Base-by-base conservation (phyloP, 2,797 vertebrate genomes). In the Podarcis lilfordi region DNA sequence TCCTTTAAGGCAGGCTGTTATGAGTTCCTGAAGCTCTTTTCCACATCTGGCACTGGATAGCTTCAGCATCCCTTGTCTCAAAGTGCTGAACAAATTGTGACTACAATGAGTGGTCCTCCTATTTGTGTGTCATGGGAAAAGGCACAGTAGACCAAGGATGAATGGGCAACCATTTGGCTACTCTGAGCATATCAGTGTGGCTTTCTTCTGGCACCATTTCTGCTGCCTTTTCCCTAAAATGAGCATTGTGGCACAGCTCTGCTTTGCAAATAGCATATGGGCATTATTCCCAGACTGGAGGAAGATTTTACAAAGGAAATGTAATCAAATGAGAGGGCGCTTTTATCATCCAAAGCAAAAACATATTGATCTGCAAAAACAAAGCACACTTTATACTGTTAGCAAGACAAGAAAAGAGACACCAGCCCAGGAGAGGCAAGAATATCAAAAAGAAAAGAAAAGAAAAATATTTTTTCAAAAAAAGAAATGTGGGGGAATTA, bases 251-350 rank as follows among this genome's bases (percentile, higher is more conserved):
- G 64, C 17, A 9, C 8, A 3, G 35, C 37, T 69, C 37, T 59
- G 13, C 11, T 68, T 40, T 43, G 59, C 9, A 17, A 82, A 43
- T 25, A 68, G 61, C 37, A n/a, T 68, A 40, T 68, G 35, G 25
- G 11, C 64, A 43, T 6, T 27, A 37, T 82, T 68, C 25, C 64
- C 35, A 68, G 64, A 9, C 37, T 82, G 35, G 37, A 43, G 59
- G 23, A 82, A 82, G 82, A 35, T 72, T 83, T 83, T 71, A 83
- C 43, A 72, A 83, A 83, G 68, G 29, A 32, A 50, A 25, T 71
- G 4, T 45, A 83, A 83, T 72, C 43, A 83, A 55, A 40, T 35
- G 61, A 66, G 59, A 83, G 55, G 29, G 43, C 8, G 11, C 43
- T 32, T 83, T 71, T 50, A n/a, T 83, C n/a, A 23, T 72, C 40